Evolutionary conservation across 2,888 invertebrate genomes (phyloP), one percentile per base, ranked within the genome.

Genomic region (Drosophila cracens): DNA sequence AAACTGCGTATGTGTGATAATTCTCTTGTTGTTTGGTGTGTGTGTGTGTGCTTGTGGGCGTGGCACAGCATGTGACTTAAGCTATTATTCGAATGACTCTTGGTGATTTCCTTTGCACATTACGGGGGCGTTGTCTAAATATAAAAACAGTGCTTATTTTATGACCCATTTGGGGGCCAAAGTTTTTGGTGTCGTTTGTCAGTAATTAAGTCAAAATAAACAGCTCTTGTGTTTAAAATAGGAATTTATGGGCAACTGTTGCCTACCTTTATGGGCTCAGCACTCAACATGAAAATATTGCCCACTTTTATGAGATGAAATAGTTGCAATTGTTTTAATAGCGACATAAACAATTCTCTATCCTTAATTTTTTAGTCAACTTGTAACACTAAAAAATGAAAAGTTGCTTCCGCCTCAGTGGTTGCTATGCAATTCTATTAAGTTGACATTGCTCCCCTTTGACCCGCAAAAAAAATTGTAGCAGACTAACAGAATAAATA

Each of bases 401-500:
- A 71, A 46, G 21, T 25, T 25, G 8, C 53, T 40, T 48, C 18
- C 36, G 5, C 8, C n/a, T 46, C 25, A n/a, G 52, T 16, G 21
- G 57, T 31, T 53, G 43, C 54, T 38, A 46, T 40, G 60, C 60
- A 66, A 81, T 78, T 81, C 66, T 71, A 81, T 84, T 74, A 74
- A 61, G 62, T 58, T 46, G 21, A 52, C 38, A 43, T 27, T 48
- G 48, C 25, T 29, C 29, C 40, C 48, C 56, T 43, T 51, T n/a
- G 25, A 51, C 46, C 57, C 56, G 53, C 31, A 46, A 36, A 49
- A 61, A 21, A 43, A 25, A 43, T 70, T 77, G 80, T 84, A 76
- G 82, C 70, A 76, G 81, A 63, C 81, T 78, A 80, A 78, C 81
- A 78, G 89, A 89, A 85, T 85, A 85, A 89, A 85, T 85, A 89